Conservation (phyloP, 2,888 invertebrate genomes). For the Archaeoteleia sp. region DNA sequence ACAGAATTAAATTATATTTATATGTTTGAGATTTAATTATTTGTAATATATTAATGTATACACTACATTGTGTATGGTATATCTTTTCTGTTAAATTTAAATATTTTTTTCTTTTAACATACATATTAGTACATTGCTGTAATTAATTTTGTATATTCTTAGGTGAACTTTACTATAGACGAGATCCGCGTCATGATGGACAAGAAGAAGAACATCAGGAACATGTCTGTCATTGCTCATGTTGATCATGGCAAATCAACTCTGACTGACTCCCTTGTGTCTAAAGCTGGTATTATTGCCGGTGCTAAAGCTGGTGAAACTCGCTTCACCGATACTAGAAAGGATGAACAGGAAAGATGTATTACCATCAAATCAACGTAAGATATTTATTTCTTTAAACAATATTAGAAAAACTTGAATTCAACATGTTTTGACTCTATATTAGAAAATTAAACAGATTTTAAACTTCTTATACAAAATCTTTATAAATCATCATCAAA, state of each 20-base stretch:
- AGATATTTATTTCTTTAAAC: constrained; percentile 71
- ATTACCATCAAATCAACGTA: constrained; percentile 99
- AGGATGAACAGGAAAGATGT: constrained; percentile 99
- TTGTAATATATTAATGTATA: too few relatives aligned
- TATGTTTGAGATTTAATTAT: too few relatives aligned
- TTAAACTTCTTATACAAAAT: too few relatives aligned
- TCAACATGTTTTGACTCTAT: too few relatives aligned
- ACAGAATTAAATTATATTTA: too few relatives aligned
- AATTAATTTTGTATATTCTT: too few relatives aligned
- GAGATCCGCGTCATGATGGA: constrained; percentile 99
- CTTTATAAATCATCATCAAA: too few relatives aligned
- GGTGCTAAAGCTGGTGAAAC: constrained; percentile 99
- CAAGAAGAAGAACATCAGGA: constrained; percentile 99
- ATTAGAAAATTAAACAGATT: too few relatives aligned
- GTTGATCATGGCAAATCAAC: constrained; percentile 99
- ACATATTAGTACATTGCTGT: too few relatives aligned
- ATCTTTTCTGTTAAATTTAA: too few relatives aligned
- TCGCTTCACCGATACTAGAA: constrained; percentile 98
- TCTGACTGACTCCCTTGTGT: constrained; percentile 98
- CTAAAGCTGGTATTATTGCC: constrained; percentile 99
- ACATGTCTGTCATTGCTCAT: constrained; percentile 99
- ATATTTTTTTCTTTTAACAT: too few relatives aligned
- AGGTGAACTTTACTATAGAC: constrained; percentile 99
- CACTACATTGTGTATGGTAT: too few relatives aligned
- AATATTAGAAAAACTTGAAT: not conserved